Conservation (phyloP, 2,797 vertebrate genomes). For the Lemur catta region DNA sequence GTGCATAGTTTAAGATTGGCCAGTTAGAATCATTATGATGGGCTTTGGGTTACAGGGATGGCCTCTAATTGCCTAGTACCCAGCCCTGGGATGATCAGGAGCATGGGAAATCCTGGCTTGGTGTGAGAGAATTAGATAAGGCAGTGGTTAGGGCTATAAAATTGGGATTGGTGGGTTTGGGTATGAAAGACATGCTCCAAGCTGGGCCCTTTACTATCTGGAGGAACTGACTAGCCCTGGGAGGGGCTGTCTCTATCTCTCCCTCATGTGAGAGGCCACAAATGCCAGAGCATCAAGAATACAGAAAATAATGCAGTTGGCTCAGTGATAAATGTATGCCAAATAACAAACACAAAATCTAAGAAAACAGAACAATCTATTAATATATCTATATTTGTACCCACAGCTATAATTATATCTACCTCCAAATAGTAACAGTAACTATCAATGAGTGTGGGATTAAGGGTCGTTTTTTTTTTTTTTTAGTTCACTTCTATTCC, state of each 20-base stretch:
- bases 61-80: background rate
- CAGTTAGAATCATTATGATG: background rate
- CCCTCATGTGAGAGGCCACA: background rate
- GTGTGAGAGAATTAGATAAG: background rate
- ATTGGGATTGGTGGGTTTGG: background rate
- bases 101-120: background rate
- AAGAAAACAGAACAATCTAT: background rate
- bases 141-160: background rate
- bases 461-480: background rate
- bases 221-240: background rate
- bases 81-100: background rate
- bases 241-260: background rate
- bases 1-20: background rate
- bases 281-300: background rate
- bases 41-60: background rate
- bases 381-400: background rate
- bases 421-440: background rate
- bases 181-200: background rate
- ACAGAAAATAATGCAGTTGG: background rate
- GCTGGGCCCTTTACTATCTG: background rate
- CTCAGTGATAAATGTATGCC: background rate
- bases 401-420: background rate
- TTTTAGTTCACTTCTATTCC: background rate
- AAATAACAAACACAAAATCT: background rate
- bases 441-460: background rate